phyloP scores from a whole-genome alignment of 2,888 invertebrate genomes.

The Laspeyria flexula region DNA sequence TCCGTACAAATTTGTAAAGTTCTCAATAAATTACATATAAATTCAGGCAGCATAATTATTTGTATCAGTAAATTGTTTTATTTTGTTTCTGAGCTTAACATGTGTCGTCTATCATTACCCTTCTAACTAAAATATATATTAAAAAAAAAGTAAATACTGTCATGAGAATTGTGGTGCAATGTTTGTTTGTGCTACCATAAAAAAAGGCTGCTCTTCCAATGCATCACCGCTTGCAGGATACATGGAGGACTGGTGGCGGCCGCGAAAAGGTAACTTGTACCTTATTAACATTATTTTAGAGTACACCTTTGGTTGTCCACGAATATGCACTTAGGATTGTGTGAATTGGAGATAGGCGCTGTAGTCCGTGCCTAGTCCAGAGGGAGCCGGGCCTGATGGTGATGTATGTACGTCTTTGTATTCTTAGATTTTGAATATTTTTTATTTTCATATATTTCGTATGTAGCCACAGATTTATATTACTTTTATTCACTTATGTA shows the following conservation, averaged over 20 bases:
- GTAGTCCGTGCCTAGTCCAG: too few relatives aligned
- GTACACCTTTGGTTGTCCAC: conserved; percentile 44
- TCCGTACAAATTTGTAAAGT: too few relatives aligned
- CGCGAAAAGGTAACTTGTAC: conserved; percentile 95
- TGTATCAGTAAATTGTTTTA: conserved; percentile 31
- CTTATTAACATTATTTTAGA: conserved; percentile 65
- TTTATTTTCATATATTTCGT: too few relatives aligned
- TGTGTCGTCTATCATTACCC: conserved; percentile 45
- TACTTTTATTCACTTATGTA: too few relatives aligned
- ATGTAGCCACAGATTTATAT: too few relatives aligned
- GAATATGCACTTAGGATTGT: conserved; percentile 30
- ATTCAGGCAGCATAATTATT: conserved; percentile 49
- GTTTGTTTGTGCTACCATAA: conserved; percentile 87
- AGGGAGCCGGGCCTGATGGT: too few relatives aligned
- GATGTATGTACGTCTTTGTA: too few relatives aligned
- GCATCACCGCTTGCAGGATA: conserved; percentile 98
- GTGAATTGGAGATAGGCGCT: too few relatives aligned
- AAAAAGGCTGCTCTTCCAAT: conserved; percentile 89
- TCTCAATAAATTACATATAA: too few relatives aligned
- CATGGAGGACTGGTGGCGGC: conserved; percentile 99
- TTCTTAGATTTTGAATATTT: too few relatives aligned
- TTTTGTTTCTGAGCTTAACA: conserved; percentile 49
- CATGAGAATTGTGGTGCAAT: conserved; percentile 79
- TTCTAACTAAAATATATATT: conserved; percentile 25
- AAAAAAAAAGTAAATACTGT: conserved; percentile 83